Evolutionary conservation across 2,797 vertebrate genomes (phyloP), one percentile per base, ranked within the genome.

Genomic region (Coracias cyanogaster): DNA sequence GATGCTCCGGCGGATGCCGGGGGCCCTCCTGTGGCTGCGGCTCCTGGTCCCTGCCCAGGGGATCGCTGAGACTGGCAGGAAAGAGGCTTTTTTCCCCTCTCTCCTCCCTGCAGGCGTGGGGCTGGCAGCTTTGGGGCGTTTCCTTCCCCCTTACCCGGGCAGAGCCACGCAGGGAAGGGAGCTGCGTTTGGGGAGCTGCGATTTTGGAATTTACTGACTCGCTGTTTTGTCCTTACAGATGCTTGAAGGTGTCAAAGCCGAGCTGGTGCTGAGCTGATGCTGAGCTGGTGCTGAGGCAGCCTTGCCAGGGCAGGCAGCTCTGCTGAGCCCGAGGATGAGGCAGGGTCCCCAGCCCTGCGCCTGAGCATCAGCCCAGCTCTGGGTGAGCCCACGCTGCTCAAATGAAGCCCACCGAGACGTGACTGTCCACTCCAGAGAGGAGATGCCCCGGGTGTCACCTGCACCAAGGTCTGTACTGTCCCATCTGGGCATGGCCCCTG

Each of bases 21-120:
- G 89, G 11, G 93, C 89, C 93, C 93, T 7, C 93, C 86, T 69
- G 95, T 57, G 94, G 92, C 86, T 48, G 25, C 8, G 25, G 37
- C 13, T 29, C 28, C 55, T 9, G 21, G 12, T 10, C 45, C n/a
- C 54, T 6, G 26, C 17, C 26, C 28, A 17, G 15, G 12, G 12
- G 57, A 7, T 5, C 9, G 2, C 25, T 0, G 26, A 14, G 5
- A 6, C 6, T 14, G 5, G 16, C 18, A 28, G 54, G 7, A 24
- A 33, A 5, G 19, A 29, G 46, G 16, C 7, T 43, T 76, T 60
- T 31, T 28, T 9, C 35, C 20, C 28, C 3, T 19, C 31, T 18
- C 12, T 33, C 31, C 37, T 18, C 7, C 17, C 41, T 48, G 43
- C 9, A 9, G 64, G 9, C 8, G 7, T 7, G 62, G 49, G 46